Conservation (phyloP, 2,113 vertebrate genomes). For the Mastomys natalensis region DNA sequence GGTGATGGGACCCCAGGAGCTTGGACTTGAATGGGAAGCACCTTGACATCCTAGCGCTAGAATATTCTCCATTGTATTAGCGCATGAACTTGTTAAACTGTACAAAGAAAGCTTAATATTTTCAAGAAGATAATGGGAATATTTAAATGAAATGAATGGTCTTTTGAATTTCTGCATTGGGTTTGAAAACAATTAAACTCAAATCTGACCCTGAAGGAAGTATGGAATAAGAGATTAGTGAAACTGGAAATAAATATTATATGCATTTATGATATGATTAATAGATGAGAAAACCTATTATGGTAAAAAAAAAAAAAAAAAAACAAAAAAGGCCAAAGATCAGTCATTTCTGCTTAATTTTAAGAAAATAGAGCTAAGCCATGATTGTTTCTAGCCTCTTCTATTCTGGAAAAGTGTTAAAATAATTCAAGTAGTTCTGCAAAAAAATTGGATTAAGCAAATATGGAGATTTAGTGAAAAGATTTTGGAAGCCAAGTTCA, state of each 20-base stretch:
- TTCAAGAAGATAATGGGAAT: slow-evolving; percentile 2
- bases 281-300: background rate
- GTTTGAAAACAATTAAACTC: background rate
- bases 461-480: slow-evolving; percentile 6
- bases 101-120: slow-evolving; percentile 32
- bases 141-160: slow-evolving; percentile 10
- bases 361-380: background rate
- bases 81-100: background rate
- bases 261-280: background rate
- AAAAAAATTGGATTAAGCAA: slow-evolving; percentile 11
- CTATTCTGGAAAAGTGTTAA: background rate
- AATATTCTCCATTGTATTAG: background rate
- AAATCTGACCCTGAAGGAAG: slow-evolving; percentile 20
- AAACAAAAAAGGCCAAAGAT: background rate
- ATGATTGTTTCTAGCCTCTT: background rate
- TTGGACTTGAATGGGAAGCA: background rate
- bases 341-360: slow-evolving; percentile 34
- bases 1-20: background rate
- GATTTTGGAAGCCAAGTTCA: background rate
- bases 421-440: background rate
- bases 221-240: background rate
- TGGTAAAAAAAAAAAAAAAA: background rate
- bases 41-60: background rate
- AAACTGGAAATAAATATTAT: background rate
- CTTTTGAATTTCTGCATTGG: background rate